phyloP scores from a whole-genome alignment of 1,140 invertebrate genomes.

The Semibalanus balanoides region DNA sequence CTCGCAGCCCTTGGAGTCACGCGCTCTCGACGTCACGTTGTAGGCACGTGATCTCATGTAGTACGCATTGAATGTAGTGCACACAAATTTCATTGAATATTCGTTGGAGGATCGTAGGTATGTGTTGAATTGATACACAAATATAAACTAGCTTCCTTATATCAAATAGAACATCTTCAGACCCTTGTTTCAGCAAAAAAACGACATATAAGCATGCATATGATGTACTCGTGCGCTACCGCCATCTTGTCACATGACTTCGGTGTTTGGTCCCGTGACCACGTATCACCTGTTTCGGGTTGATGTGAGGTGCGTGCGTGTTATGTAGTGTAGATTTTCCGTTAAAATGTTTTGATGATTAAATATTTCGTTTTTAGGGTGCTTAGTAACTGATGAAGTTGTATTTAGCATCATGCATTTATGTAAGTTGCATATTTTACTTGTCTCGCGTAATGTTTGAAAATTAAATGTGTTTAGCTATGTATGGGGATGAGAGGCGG shows the following conservation, averaged over 20 bases:
- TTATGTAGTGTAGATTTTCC: background rate
- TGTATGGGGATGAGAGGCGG: no score
- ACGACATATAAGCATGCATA: background rate
- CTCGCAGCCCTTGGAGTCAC: background rate
- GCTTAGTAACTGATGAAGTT: background rate
- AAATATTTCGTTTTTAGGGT: no score
- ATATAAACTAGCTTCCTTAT: no score
- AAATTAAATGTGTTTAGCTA: no score
- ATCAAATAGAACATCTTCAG: no score
- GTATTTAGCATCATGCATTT: background rate
- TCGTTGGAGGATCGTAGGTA: no score
- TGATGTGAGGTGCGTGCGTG: background rate
- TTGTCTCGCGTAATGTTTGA: no score
- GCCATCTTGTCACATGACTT: background rate
- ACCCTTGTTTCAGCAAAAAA: no score
- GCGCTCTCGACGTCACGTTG: background rate
- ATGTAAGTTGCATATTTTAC: background rate
- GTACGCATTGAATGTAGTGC: background rate
- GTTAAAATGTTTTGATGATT: no score
- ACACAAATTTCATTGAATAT: no score
- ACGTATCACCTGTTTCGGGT: background rate
- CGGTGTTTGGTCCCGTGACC: background rate
- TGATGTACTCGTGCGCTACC: background rate
- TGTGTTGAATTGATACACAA: no score
- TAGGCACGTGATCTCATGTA: background rate